A percentile compares a stretch with the other conserved stretches of the same genome.
Conservation (phyloP, 92 coral and sea anemone species). For the Parazoanthus atlanticus region DNA sequence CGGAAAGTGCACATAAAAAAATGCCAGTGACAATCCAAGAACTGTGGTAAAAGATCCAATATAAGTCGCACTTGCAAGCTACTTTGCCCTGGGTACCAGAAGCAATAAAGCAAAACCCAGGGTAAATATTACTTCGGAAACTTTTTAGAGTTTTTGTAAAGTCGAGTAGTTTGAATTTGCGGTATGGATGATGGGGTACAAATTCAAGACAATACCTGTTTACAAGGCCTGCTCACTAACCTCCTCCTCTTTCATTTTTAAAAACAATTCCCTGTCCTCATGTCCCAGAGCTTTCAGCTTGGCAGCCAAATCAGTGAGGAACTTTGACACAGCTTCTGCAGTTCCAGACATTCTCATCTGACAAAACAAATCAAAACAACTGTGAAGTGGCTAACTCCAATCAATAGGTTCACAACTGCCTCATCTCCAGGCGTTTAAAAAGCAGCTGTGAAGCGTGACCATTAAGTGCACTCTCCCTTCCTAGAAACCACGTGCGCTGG, state of each 20-base stretch:
- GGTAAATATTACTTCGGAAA: no score
- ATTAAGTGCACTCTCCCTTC: no score
- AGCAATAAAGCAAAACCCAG: no score
- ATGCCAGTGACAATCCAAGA: no score
- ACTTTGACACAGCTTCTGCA: slow-evolving; percentile 82
- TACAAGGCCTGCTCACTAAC: slow-evolving; percentile 30
- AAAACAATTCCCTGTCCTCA: slow-evolving; percentile 71
- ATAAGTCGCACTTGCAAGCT: no score
- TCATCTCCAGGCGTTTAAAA: no score
- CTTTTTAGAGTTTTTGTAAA: neutral
- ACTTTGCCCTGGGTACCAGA: no score
- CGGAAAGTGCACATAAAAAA: no score
- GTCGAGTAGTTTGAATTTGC: neutral
- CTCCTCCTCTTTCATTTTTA: slow-evolving; percentile 86
- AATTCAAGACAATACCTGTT: neutral
- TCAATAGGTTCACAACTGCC: neutral
- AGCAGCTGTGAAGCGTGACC: no score
- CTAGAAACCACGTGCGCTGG: no score
- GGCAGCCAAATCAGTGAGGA: slow-evolving; percentile 74
- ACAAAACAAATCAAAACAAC: neutral
- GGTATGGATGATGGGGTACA: neutral
- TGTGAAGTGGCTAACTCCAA: neutral
- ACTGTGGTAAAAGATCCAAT: no score
- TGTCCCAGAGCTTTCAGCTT: slow-evolving; percentile 83
- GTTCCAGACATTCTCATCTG: slow-evolving; percentile 96